Conservation (phyloP, 2,888 invertebrate genomes). For the Herminia tarsipennalis region DNA sequence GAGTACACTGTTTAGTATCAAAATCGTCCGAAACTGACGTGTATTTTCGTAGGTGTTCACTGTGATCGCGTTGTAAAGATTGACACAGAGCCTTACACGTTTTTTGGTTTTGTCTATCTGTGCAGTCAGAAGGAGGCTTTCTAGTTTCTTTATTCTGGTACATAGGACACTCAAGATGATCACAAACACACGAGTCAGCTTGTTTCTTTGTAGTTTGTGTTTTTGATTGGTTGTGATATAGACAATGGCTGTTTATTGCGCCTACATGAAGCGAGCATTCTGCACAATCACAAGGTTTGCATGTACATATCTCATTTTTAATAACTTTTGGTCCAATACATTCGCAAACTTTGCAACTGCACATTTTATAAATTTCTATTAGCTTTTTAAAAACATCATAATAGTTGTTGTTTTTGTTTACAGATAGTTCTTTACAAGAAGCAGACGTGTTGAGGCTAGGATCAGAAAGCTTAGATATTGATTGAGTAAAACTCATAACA, state of each 20-base stretch:
- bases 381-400: conserved; percentile 60
- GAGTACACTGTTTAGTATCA: conserved; percentile 24
- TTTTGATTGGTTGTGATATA: too few species aligned
- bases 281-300: conserved; percentile 56
- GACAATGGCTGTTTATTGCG: too few species aligned
- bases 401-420: background rate
- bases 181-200: too few species aligned
- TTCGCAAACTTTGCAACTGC: conserved; percentile 74
- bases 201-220: too few species aligned
- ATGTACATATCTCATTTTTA: conserved; percentile 44
- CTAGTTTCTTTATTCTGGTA: too few species aligned
- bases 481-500: background rate
- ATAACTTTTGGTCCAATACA: conserved; percentile 51
- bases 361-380: conserved; percentile 67
- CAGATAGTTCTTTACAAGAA: background rate
- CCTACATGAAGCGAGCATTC: conserved; percentile 41
- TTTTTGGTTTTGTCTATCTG: too few species aligned
- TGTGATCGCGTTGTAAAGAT: conserved; percentile 66
- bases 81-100: conserved; percentile 41
- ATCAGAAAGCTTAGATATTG: background rate
- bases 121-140: too few species aligned
- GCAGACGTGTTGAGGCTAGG: background rate
- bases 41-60: conserved; percentile 48
- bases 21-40: conserved; percentile 16
- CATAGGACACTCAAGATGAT: too few species aligned